Evolutionary conservation across 2,888 invertebrate genomes (phyloP), one percentile per base, ranked within the genome.

Genomic region (Sylvicola cinctus): DNA sequence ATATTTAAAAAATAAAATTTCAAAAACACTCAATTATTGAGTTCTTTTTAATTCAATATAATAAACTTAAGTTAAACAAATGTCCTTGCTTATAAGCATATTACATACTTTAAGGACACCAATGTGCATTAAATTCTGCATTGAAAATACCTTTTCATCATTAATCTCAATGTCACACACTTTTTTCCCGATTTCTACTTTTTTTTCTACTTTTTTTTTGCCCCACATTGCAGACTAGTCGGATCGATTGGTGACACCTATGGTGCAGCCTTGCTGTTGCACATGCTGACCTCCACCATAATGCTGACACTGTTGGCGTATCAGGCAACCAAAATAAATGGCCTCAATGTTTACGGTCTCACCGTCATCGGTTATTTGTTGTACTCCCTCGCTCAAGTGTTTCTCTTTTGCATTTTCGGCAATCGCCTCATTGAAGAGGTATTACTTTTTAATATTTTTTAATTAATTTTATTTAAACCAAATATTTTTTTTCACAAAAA

Each of bases 401-500:
- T 84, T 49, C 70, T 80, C 42, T 84, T 84, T 59, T 84, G 84
- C 51, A 79, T 84, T 43, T 83, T 79, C 45, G 85, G 85, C 13
- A 85, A 85, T 50, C 65, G 79, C 33, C 65, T 85, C 14, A 84
- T 84, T 51, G 84, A 85, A 62, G 84, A 84, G 72, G 83, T 81
- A 51, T 42, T 42, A 25, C 38, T 14, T 16, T 30, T n/a, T n/a
- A 7, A 13, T 11, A 3, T 23, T n/a, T 23, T 11, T 12, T 16
- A 17, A 17, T 32, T 7, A 11, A 10, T n/a, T 29, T 7, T 34
- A 15, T 23, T 25, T n/a, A 7, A 35, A 16, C 8, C 16, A 31
- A 23, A 16, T 32, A 28, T 27, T 31, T 14, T 10, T 27, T 31
- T 15, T 38, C 10, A 20, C 35, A 36, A n/a, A 14, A 15, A 33